A percentile compares a stretch with the other conserved stretches of the same genome.
phyloP scores from a whole-genome alignment of 2,888 invertebrate species.

The Chelonus formosanus region DNA sequence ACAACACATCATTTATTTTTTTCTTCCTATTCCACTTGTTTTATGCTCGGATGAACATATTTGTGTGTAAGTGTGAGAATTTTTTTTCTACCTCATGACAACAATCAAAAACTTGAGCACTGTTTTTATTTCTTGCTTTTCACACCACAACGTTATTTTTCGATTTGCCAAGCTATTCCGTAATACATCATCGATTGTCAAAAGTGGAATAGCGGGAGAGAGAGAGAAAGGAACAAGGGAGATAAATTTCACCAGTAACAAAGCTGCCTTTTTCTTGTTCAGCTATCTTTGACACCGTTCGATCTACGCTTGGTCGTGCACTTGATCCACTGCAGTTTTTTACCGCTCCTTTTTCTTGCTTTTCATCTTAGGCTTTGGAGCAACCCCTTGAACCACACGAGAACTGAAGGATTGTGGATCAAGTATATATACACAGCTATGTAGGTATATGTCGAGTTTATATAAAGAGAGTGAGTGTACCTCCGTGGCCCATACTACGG shows the following conservation, averaged over 20 bases:
- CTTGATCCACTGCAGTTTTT: background rate
- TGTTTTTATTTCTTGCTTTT: too few species aligned
- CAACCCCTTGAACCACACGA: background rate
- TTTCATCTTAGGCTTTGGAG: background rate
- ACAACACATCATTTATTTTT: too few species aligned
- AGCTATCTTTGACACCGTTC: background rate
- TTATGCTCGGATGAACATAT: too few species aligned
- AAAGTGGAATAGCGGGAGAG: slow-evolving; percentile 3
- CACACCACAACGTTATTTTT: background rate
- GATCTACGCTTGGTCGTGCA: background rate
- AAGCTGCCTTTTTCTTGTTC: slow-evolving; percentile 6
- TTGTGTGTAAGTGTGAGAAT: too few species aligned
- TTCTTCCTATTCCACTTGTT: too few species aligned
- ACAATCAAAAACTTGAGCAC: too few species aligned
- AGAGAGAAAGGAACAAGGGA: slow-evolving; percentile 25
- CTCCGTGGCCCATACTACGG: slow-evolving; percentile 13
- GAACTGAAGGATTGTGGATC: too few species aligned
- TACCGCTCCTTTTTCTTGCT: background rate
- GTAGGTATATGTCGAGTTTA: too few species aligned
- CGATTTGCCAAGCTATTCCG: background rate
- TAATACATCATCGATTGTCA: slow-evolving; percentile 2
- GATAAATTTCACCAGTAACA: slow-evolving; percentile 3
- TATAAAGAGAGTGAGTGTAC: background rate
- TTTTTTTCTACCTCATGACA: too few species aligned
- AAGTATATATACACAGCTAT: too few species aligned